These are phyloP conservation scores for Rhabdornis inornatus DNA, from an alignment of 2,113 vertebrate species.

Conservation along the genomic window DNA sequence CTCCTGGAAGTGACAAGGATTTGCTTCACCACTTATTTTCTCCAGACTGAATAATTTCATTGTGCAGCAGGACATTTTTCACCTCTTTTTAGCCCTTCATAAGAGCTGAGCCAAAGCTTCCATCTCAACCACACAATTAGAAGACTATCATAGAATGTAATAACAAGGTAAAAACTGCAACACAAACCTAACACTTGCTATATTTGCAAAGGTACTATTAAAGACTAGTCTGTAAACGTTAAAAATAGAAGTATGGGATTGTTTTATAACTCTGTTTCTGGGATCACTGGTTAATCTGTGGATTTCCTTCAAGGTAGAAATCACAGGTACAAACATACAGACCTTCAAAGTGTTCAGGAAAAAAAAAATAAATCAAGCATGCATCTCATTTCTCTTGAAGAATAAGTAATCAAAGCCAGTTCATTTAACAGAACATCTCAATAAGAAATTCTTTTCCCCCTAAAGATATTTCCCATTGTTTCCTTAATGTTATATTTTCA, in stretches of 20 bases:
- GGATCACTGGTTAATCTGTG: not conserved
- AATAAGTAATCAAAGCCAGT: not conserved
- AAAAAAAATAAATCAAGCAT: not conserved
- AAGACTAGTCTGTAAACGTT: not conserved
- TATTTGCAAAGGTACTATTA: not conserved
- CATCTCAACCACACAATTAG: not conserved
- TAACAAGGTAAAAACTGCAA: not conserved
- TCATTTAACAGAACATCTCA: not conserved
- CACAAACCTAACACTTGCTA: not conserved
- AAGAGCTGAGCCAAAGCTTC: not conserved
- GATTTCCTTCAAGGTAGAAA: not conserved
- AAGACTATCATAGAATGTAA: not conserved
- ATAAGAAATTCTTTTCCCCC: not conserved
- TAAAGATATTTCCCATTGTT: not conserved
- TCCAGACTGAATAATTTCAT: not conserved
- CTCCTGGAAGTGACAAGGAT: not conserved
- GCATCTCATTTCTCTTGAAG: not conserved
- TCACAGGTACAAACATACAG: not conserved
- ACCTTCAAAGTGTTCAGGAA: not conserved
- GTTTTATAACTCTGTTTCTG: not conserved
- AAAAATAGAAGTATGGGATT: not conserved
- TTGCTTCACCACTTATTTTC: constrained; percentile 21
- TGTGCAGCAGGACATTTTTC: not conserved
- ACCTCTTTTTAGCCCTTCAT: constrained; percentile 14
- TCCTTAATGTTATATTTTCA: not conserved